These are phyloP conservation scores for Hydractinia symbiolongicarpus DNA, from an alignment of 30 jellyfish, hydroid and myxozoan genomes.

Conservation along the genomic window DNA sequence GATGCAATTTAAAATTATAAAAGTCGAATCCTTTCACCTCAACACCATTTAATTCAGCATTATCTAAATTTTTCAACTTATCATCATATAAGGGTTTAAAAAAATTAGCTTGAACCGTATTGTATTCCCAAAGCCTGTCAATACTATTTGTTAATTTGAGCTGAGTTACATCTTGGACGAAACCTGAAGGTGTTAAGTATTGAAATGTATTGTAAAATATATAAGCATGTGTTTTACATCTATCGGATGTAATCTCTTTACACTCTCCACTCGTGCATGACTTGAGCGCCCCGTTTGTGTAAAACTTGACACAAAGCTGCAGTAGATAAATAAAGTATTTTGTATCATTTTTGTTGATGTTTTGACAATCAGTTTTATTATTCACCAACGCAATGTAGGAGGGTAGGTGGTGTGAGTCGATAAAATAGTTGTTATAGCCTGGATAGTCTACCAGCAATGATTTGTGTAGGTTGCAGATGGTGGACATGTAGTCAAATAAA, in stretches of 20 bases:
- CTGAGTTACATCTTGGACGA: slow-evolving; percentile 24
- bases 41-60: slow-evolving; percentile 32
- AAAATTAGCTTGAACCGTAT: background rate
- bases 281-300: slow-evolving; percentile 42
- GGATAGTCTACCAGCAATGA: slow-evolving; percentile 26
- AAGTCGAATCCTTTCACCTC: slow-evolving; percentile 44
- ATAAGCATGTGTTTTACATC: slow-evolving; percentile 14
- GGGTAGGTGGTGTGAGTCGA: slow-evolving; percentile 48
- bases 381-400: slow-evolving; percentile 30
- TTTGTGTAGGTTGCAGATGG: slow-evolving; percentile 50
- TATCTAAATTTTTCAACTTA: slow-evolving; percentile 33
- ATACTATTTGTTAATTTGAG: slow-evolving; percentile 36
- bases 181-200: slow-evolving; percentile 41
- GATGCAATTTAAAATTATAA: slow-evolving; percentile 23
- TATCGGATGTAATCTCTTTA: background rate
- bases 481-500: slow-evolving; percentile 39
- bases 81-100: slow-evolving; percentile 42
- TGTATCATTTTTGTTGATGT: slow-evolving; percentile 37
- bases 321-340: slow-evolving; percentile 30
- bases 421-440: slow-evolving; percentile 5
- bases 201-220: slow-evolving; percentile 35
- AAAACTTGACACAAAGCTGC: slow-evolving; percentile 36
- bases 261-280: slow-evolving; percentile 18
- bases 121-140: slow-evolving; percentile 18
- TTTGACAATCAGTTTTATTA: slow-evolving; percentile 38